Evolutionary conservation across 2,888 invertebrate genomes (phyloP), one percentile per base, ranked within the genome.

Genomic region (Ichneumoninae sp.): DNA sequence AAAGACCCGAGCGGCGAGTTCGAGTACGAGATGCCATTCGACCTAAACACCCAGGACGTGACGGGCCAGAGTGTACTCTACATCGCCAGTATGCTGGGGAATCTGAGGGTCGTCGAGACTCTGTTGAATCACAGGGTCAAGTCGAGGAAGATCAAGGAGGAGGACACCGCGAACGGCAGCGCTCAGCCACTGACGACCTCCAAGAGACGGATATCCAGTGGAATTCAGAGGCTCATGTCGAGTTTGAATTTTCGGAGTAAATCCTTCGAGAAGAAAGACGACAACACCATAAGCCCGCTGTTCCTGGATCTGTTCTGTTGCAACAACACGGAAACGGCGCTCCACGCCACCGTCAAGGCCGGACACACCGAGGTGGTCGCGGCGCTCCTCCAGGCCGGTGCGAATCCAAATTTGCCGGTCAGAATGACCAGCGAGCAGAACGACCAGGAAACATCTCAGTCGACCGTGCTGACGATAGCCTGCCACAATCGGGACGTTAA

Each of bases 61-160:
- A 97, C 97, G 40, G 98, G 98, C 0, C 98, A 98, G 94, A 98
- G 97, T 85, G 96, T 98, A 76, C 95, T 99, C 13, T 98, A 98
- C 94, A 96, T 98, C 85, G 98, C 99, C 13, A 97, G 98, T 92
- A 95, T 97, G 83, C 95, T 97, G 78, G 98, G 98, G 26, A 98
- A 98, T 93, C 95, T 96, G 83, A 96, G 96, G 83, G 95, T 98
- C 73, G 96, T 98, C 0, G 97, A 97, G 86, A 95, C 96, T 8
- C 95, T 98, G 85, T 94, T 98, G 30, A 96, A 96, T 90, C 96
- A 96, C 94, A 95, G 95, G 91, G 95, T 97, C 0, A 95, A 95
- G 91, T 96, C 95, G 26, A 93, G 91, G 7, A 95, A 95, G 86
- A 94, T 94, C 73, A 93, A 95, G 91, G 94, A 95, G 47, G 94